phyloP scores from a whole-genome alignment of 1,140 invertebrate species.

The Myzus persicae region DNA sequence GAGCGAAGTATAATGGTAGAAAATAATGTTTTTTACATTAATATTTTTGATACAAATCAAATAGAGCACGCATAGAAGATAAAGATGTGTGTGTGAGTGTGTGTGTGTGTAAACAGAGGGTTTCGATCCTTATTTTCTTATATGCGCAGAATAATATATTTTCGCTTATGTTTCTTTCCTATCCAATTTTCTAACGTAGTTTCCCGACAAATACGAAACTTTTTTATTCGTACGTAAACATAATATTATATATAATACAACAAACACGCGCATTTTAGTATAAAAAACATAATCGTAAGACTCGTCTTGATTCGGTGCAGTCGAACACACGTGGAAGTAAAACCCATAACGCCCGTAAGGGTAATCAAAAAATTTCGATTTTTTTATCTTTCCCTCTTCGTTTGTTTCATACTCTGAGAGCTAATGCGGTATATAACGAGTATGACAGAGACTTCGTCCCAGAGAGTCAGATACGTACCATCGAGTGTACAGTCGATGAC shows the following conservation, averaged over 20 bases:
- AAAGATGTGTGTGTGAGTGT: background rate
- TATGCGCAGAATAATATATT: conserved; percentile 6
- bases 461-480: background rate
- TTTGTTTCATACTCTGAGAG: background rate
- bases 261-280: background rate
- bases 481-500: background rate
- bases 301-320: background rate
- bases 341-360: background rate
- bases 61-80: background rate
- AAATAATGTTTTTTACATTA: conserved; percentile 41
- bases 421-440: background rate
- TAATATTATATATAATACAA: background rate
- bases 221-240: background rate
- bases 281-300: background rate
- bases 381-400: background rate
- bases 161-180: background rate
- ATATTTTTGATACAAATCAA: conserved; percentile 21
- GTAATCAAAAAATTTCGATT: background rate
- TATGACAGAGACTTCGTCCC: background rate
- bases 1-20: background rate
- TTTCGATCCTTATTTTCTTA: background rate
- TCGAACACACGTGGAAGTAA: background rate
- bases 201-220: background rate
- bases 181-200: conserved; percentile 17
- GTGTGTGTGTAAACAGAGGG: background rate